phyloP scores from a whole-genome alignment of 2,888 invertebrate genomes.

The Drosophila pseudotakahashii region DNA sequence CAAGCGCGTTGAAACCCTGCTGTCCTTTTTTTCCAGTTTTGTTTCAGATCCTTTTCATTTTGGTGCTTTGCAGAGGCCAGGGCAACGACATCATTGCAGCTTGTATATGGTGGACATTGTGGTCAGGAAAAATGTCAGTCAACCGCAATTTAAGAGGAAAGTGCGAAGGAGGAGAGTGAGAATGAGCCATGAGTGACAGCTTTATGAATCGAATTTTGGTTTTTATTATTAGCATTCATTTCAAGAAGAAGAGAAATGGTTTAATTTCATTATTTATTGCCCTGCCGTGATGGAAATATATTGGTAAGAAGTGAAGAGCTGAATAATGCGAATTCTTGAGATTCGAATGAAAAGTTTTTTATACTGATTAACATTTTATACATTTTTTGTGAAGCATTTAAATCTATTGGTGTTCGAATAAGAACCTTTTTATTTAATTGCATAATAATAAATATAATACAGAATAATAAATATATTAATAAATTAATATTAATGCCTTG shows the following conservation, averaged over 20 bases:
- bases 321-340: background rate
- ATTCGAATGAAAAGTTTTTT: background rate
- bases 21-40: constrained; percentile 29
- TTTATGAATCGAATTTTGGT: constrained; percentile 30
- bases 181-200: constrained; percentile 15
- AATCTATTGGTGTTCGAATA: too few relatives aligned
- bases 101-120: constrained; percentile 46
- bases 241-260: background rate
- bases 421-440: too few relatives aligned
- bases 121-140: constrained; percentile 27
- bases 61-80: constrained; percentile 15
- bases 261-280: background rate
- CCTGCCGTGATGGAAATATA: background rate
- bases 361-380: too few relatives aligned
- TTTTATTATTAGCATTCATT: constrained; percentile 22
- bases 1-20: constrained; percentile 52
- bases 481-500: too few relatives aligned
- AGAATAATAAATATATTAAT: too few relatives aligned
- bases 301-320: too few relatives aligned
- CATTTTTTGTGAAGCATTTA: too few relatives aligned
- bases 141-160: constrained; percentile 26
- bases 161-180: background rate
- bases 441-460: too few relatives aligned
- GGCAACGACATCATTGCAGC: constrained; percentile 62
- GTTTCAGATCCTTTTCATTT: background rate